Base-by-base conservation (phyloP, 2,797 vertebrate species). In the Sebastolobus alascanus region DNA sequence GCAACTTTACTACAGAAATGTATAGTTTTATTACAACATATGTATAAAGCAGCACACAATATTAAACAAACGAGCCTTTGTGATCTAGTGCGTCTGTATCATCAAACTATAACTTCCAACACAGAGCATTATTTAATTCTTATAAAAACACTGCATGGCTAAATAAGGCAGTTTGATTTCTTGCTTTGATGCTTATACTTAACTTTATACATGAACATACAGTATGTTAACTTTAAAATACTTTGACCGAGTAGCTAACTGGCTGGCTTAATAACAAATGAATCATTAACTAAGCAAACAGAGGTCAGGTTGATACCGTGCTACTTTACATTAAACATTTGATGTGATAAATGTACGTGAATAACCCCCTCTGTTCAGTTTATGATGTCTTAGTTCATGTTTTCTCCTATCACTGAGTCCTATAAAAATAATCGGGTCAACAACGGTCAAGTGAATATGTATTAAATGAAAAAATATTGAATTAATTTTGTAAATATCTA, bases 261-360 rank as follows among this genome's bases (percentile, higher is more conserved):
- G 14, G 9, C 60, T n/a, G 37, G 22, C 12, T 38, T 4, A 31
- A 63, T 55, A 55, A 29, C 1, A 22, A 31, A 43, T 65, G 4
- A 83, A 73, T 75, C 5, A 78, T 68, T 73, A 38, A 73, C 27
- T 25, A 54, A 35, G 31, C 1, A 58, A 38, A 52, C 22, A 18
- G 10, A 27, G 10, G 8, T 59, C 27, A 8, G 16, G 1, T 14
- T 6, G 6, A 37, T n/a, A 1, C 11, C 3, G 2, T 10, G 18
- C 14, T 8, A 6, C 7, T 20, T 2, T n/a, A 71, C 3, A 1
- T 55, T 40, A 65, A 27, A 66, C 35, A 50, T 25, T 25, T 25
- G 25, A 25, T 25, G 25, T 25, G 25, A 25, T 7, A 60, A 43
- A 5, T 55, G 25, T 10, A 27, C 12, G 8, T 52, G 22, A 58